Base-by-base conservation (phyloP, 2,113 vertebrate species). In the Agapornis roseicollis region DNA sequence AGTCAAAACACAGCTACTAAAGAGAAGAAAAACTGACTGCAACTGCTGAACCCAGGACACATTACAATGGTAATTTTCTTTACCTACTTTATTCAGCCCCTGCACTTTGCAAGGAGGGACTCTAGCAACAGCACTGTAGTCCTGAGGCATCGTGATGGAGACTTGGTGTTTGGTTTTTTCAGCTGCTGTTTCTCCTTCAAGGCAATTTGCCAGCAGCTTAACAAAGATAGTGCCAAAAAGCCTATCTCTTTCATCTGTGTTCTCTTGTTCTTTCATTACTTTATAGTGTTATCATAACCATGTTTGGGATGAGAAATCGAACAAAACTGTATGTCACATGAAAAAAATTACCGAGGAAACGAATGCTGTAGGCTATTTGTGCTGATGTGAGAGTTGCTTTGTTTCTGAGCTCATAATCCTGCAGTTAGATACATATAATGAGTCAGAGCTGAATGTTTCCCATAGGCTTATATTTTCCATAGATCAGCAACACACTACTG, bases 41-140 rank as follows among this genome's bases (percentile, higher is more conserved):
- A n/a, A n/a, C n/a, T n/a, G n/a, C n/a, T n/a, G n/a, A n/a, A n/a
- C n/a, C n/a, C n/a, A n/a, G n/a, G n/a, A n/a, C n/a, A n/a, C n/a
- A n/a, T n/a, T n/a, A n/a, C n/a, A 85, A 72, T 33, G 68, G 17
- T 77, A 85, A 91, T 92, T 96, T 91, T 70, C 89, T 94, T 94
- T 74, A 89, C 76, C 63, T 89, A 82, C 63, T 95, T 91, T 85
- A 87, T 81, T 80, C 53, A 88, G 4, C n/a, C 50, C 8, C 44
- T 27, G n/a, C 35, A 52, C 76, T 93, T 86, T 44, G 52, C 39
- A 76, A 86, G 25, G 60, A 74, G 58, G 42, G n/a, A 1, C 61
- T 64, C 64, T 96, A 91, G 79, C 80, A 96, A 96, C 64, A 80
- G 68, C 13, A 18, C 47, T 85, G 42, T 72, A 83, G 46, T 73